Evolutionary conservation across 2,797 vertebrate species (phyloP).

Genomic region (Leptatherina wallacei): DNA sequence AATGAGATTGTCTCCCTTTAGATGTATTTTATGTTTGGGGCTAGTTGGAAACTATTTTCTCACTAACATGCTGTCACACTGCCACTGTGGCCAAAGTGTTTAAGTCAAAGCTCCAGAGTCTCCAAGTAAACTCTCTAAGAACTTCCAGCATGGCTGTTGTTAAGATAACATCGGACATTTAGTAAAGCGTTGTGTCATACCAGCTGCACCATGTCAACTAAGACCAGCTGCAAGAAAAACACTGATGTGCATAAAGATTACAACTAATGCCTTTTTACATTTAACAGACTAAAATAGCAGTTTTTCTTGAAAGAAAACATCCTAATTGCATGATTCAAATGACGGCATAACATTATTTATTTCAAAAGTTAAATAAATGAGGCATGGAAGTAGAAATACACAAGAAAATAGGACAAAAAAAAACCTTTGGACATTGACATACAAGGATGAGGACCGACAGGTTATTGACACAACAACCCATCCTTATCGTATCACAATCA

Average conservation of each 20-base stretch:
- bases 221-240: background rate
- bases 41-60: conserved; percentile 4
- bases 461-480: conserved; percentile 66
- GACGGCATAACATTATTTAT: background rate
- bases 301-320: background rate
- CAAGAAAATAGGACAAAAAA: conserved; percentile 5
- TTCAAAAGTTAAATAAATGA: conserved; percentile 11
- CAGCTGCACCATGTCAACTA: conserved; percentile 2
- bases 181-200: background rate
- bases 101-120: background rate
- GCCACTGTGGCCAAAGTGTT: background rate
- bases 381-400: conserved; percentile 8
- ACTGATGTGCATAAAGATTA: background rate
- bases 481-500: conserved; percentile 66
- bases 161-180: background rate
- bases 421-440: conserved; percentile 26
- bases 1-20: background rate
- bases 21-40: background rate
- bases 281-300: background rate
- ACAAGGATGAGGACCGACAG: conserved; percentile 52
- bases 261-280: background rate
- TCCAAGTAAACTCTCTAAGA: background rate
- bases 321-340: background rate
- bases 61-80: background rate
- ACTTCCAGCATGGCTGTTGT: background rate